These are phyloP conservation scores for Neomonachus schauinslandi DNA, from an alignment of 2,113 vertebrate genomes.

Conservation along the genomic window DNA sequence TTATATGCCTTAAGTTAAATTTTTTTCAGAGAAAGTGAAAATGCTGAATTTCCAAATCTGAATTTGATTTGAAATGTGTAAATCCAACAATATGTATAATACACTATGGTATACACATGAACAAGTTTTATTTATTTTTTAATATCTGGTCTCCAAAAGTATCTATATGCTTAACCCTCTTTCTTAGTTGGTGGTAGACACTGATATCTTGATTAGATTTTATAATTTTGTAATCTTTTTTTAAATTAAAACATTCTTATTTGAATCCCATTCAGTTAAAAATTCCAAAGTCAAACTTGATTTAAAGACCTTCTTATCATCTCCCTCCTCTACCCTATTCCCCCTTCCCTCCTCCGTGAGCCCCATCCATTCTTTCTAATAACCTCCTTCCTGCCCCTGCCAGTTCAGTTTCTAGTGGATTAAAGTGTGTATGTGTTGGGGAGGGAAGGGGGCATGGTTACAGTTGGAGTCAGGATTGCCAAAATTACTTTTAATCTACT, in stretches of 20 bases:
- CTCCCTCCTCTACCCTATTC: background rate
- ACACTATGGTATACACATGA: background rate
- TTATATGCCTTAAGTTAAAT: background rate
- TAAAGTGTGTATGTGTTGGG: background rate
- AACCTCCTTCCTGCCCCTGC: too few species aligned
- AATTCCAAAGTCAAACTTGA: background rate
- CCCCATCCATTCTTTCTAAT: background rate
- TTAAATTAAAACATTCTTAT: background rate
- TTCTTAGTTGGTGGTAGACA: background rate
- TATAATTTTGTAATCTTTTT: background rate
- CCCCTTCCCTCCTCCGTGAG: background rate
- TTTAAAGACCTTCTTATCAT: background rate
- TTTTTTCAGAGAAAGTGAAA: background rate
- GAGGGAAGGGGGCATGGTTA: background rate
- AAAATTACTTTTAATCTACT: slow-evolving; percentile 2
- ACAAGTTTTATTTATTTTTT: background rate
- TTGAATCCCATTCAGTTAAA: background rate
- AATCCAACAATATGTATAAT: background rate
- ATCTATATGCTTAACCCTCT: background rate
- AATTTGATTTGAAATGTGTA: background rate
- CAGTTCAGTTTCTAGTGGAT: background rate
- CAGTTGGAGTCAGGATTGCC: background rate
- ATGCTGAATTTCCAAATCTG: background rate
- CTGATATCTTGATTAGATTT: background rate
- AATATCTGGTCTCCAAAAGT: background rate